Evolutionary conservation across 1,140 invertebrate species (phyloP).

Genomic region (Whitmania pigra): DNA sequence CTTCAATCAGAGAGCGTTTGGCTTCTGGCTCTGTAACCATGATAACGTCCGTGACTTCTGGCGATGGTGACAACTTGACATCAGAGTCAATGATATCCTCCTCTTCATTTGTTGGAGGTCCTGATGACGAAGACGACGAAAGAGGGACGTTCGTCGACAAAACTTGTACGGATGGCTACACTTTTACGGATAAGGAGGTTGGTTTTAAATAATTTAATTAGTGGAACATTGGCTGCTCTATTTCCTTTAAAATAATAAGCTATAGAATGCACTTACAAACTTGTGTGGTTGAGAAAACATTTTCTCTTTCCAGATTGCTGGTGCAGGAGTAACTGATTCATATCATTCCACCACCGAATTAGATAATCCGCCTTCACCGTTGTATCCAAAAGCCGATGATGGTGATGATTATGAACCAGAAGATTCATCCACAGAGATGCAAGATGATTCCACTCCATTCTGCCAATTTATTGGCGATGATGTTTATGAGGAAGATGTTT

Average conservation of each 20-base stretch:
- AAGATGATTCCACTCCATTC: not conserved
- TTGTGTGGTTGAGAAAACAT: no score
- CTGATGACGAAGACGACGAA: not conserved
- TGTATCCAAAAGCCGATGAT: not conserved
- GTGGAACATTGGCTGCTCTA: no score
- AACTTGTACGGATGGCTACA: not conserved
- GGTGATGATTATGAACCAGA: not conserved
- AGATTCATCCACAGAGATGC: not conserved
- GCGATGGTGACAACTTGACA: not conserved
- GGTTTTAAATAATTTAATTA: no score
- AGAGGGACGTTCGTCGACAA: not conserved
- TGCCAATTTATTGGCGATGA: not conserved
- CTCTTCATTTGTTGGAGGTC: not conserved
- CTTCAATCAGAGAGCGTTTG: not conserved
- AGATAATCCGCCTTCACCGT: not conserved
- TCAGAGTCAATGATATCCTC: not conserved
- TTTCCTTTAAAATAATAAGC: no score
- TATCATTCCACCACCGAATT: constrained; percentile 3
- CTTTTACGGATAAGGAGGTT: not conserved
- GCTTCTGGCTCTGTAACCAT: constrained; percentile 3
- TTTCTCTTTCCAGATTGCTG: not conserved
- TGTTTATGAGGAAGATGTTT: constrained; percentile 4
- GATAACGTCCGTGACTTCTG: not conserved
- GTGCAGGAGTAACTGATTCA: constrained; percentile 7
- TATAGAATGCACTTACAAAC: no score